phyloP scores from a whole-genome alignment of 2,797 vertebrate genomes.

The Sardinella longiceps region DNA sequence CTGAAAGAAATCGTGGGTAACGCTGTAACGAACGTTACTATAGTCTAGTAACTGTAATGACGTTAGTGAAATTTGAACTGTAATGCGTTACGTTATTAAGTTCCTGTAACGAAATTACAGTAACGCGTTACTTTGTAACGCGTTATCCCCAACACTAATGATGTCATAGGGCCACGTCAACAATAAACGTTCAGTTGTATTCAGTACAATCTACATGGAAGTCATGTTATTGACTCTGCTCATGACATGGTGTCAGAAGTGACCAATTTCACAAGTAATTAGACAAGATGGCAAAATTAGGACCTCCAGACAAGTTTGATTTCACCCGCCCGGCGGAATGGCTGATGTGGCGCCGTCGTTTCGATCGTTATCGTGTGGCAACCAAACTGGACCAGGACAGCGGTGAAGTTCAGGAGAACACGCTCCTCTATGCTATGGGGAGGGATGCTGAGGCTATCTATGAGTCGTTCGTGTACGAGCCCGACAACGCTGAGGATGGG shows the following conservation, averaged over 20 bases:
- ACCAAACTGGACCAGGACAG: constrained; percentile 12
- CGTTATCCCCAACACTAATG: too few species aligned
- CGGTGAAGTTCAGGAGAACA: constrained; percentile 14
- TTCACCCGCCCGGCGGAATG: not conserved
- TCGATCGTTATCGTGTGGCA: not conserved
- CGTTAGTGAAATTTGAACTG: too few species aligned
- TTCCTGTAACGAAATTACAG: too few species aligned
- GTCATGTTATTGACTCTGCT: too few species aligned
- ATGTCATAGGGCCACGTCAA: too few species aligned
- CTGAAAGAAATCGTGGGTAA: too few species aligned
- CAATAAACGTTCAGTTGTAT: too few species aligned
- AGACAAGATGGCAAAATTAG: not conserved
- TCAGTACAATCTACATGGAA: too few species aligned
- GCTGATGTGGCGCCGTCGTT: not conserved
- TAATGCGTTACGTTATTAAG: too few species aligned
- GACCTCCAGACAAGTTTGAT: not conserved
- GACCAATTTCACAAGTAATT: not conserved
- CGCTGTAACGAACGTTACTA: too few species aligned
- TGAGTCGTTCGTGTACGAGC: not conserved
- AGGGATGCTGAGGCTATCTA: not conserved
- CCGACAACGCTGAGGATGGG: not conserved
- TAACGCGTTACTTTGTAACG: too few species aligned
- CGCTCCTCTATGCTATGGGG: constrained; percentile 15
- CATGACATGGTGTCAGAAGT: not conserved
- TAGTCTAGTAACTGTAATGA: too few species aligned